These are phyloP conservation scores for Labeo catla DNA, from an alignment of 2,113 vertebrate genomes.

Conservation along the genomic window DNA sequence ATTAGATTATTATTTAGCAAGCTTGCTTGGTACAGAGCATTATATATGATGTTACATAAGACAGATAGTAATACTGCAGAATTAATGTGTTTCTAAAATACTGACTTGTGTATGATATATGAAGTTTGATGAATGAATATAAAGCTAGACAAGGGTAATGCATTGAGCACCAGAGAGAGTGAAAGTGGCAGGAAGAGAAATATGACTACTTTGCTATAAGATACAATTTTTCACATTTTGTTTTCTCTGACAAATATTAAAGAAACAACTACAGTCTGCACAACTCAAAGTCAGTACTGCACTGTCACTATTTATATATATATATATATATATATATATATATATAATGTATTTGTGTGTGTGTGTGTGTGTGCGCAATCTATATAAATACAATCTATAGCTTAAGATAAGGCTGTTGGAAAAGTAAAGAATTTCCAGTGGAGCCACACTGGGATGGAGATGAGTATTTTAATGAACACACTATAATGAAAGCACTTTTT, in stretches of 20 bases:
- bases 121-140: neutral
- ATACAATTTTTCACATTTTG: neutral
- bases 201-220: neutral
- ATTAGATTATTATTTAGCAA: neutral
- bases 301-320: too few species aligned
- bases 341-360: too few species aligned
- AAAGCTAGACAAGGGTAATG: neutral
- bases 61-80: neutral
- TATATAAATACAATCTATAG: too few species aligned
- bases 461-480: too few species aligned
- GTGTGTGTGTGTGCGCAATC: too few species aligned
- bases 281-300: neutral
- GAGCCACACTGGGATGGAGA: too few species aligned
- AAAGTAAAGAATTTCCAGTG: too few species aligned
- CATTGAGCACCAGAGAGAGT: neutral
- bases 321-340: too few species aligned
- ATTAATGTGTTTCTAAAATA: neutral
- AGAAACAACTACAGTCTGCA: neutral
- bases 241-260: neutral
- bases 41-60: neutral
- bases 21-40: neutral
- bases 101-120: neutral
- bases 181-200: neutral
- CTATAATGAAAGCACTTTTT: too few species aligned
- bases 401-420: too few species aligned